Evolutionary conservation across 1,140 invertebrate species (phyloP).

Genomic region (Helicoverpa armigera): DNA sequence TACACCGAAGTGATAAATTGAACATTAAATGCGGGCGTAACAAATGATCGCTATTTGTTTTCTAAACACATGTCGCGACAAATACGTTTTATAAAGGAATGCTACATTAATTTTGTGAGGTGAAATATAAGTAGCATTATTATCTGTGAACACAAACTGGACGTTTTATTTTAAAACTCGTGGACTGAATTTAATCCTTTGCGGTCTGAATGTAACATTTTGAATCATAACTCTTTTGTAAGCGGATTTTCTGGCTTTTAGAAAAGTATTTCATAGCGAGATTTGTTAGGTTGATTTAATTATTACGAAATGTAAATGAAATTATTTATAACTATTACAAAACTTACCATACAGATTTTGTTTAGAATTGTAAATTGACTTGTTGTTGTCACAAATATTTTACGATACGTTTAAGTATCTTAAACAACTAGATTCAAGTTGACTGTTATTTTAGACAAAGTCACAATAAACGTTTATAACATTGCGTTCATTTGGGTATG

Average conservation of each 20-base stretch:
- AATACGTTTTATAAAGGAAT: constrained; percentile 25
- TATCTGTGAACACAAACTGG: constrained; percentile 22
- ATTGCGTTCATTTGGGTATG: not conserved
- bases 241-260: no score
- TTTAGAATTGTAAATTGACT: no score
- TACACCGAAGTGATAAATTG: constrained; percentile 1
- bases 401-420: no score
- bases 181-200: constrained; percentile 1
- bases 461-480: no score
- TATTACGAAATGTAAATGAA: no score
- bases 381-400: no score
- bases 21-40: constrained; percentile 4
- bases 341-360: no score
- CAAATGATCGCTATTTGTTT: constrained; percentile 23
- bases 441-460: no score
- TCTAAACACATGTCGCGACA: constrained; percentile 6
- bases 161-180: constrained; percentile 9
- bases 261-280: no score
- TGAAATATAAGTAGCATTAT: constrained; percentile 19
- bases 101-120: constrained; percentile 26
- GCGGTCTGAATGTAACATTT: constrained; percentile 17
- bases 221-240: constrained; percentile 6
- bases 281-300: constrained; percentile 9
- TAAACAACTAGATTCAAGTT: not conserved
- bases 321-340: no score